Evolutionary conservation across 2,113 vertebrate genomes (phyloP), one percentile per base, ranked within the genome.

Genomic region (Amazona guildingii): DNA sequence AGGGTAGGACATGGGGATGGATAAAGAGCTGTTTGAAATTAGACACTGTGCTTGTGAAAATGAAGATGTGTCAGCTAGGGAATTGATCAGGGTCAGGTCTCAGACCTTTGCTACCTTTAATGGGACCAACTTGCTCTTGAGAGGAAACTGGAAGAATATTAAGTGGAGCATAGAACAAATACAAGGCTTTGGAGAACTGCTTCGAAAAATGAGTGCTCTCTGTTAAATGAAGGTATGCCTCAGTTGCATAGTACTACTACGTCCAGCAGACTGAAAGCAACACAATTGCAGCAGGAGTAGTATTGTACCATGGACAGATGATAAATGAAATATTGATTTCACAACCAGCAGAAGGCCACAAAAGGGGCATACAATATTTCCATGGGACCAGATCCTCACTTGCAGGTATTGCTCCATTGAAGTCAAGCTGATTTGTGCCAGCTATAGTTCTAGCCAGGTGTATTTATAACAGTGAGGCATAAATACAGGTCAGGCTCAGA

Each of bases 21-120:
- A 89, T 94, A 89, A 96, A 83, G 57, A 95, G 83, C 88, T 76
- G 81, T 77, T 87, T 92, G 92, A 94, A 94, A 95, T 96, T 69
- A 95, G 74, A 73, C 31, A 66, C 61, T 35, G 6, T 57, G 61
- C 11, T 1, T 66, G 31, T 87, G 86, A 44, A 90, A 97, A 94
- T 91, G 83, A 94, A 94, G 88, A 85, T 54, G 77, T 87, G 83
- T 63, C 88, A 85, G 62, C 55, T 57, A 64, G 83, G 39, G 55
- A 92, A 72, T 11, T 51, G 62, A 81, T 74, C 86, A 49, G 17
- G 48, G 57, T 69, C 39, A 69, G 94, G 73, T 89, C 83, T 91
- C 37, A 77, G 86, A 94, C 74, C 86, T 91, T 86, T 92, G 74
- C 77, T 94, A 49, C 77, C 31, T 91, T 96, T 94, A 94, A 89